Conservation (phyloP, 2,113 vertebrate species). For the Tragulus kanchil region DNA sequence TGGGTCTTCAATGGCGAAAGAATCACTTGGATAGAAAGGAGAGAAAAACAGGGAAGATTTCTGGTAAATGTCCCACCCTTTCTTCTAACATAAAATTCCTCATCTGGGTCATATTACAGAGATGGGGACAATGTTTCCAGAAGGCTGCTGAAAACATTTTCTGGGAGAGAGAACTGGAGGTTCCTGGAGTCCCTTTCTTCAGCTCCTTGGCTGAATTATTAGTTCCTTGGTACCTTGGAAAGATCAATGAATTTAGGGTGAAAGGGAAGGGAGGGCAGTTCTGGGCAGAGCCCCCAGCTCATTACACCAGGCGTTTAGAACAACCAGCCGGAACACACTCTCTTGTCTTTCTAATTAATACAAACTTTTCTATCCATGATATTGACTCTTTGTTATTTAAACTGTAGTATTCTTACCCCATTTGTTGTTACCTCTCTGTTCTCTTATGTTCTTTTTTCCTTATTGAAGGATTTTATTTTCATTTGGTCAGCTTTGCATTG, state of each 20-base stretch:
- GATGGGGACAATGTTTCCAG: background rate
- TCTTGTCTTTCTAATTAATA: background rate
- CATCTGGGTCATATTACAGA: background rate
- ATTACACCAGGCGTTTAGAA: background rate
- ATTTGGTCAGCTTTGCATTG: background rate
- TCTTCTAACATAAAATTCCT: constrained; percentile 1
- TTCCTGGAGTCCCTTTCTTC: background rate
- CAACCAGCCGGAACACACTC: background rate
- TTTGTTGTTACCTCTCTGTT: background rate
- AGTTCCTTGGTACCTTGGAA: constrained; percentile 9
- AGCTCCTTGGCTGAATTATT: background rate
- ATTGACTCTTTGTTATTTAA: background rate
- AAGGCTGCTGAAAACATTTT: background rate
- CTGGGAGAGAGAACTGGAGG: background rate
- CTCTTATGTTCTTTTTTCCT: background rate
- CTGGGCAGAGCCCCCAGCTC: background rate
- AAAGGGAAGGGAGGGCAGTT: background rate
- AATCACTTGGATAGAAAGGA: background rate
- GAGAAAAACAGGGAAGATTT: background rate
- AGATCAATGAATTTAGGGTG: background rate
- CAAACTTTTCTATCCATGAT: background rate
- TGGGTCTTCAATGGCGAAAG: background rate
- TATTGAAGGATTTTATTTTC: background rate
- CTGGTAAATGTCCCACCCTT: background rate
- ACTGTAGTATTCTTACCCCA: background rate